Evolutionary conservation across 2,888 invertebrate genomes (phyloP).

Genomic region (Nycteola revayana): DNA sequence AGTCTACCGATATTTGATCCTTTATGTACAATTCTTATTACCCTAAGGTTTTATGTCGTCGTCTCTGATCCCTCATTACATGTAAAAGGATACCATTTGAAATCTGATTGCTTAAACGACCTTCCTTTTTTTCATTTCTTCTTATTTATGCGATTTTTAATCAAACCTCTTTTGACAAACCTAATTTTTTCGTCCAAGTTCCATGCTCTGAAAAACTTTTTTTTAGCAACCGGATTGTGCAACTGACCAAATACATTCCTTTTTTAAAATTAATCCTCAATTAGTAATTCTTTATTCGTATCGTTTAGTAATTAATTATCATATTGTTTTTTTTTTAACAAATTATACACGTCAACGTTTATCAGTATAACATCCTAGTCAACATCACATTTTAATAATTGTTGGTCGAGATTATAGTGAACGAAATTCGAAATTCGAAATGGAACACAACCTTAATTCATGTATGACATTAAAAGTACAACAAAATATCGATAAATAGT

Average conservation of each 20-base stretch:
- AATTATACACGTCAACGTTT: conserved; percentile 70
- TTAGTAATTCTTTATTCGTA: conserved; percentile 39
- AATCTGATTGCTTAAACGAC: conserved; percentile 22
- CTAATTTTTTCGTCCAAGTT: conserved; percentile 9
- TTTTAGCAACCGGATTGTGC: conserved; percentile 3
- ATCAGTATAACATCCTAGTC: conserved; percentile 66
- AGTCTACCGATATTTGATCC: conserved; percentile 59
- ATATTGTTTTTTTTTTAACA: conserved; percentile 61
- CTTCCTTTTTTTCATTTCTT: conserved; percentile 1
- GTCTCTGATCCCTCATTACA: conserved; percentile 70
- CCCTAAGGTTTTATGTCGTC: conserved; percentile 53
- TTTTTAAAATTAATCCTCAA: conserved; percentile 34
- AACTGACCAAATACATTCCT: conserved; percentile 12
- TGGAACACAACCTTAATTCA: no score
- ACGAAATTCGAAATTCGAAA: no score
- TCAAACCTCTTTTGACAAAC: conserved; percentile 19
- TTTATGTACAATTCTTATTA: conserved; percentile 67
- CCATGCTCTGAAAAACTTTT: no score
- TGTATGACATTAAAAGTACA: no score
- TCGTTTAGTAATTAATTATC: conserved; percentile 42
- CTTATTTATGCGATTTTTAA: conserved; percentile 16
- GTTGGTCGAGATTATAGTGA: conserved; percentile 31
- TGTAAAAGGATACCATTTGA: conserved; percentile 51
- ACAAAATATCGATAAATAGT: background rate
- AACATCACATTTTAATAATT: conserved; percentile 76